Base-by-base conservation (phyloP, 2,797 vertebrate genomes). In the Falco concolor region DNA sequence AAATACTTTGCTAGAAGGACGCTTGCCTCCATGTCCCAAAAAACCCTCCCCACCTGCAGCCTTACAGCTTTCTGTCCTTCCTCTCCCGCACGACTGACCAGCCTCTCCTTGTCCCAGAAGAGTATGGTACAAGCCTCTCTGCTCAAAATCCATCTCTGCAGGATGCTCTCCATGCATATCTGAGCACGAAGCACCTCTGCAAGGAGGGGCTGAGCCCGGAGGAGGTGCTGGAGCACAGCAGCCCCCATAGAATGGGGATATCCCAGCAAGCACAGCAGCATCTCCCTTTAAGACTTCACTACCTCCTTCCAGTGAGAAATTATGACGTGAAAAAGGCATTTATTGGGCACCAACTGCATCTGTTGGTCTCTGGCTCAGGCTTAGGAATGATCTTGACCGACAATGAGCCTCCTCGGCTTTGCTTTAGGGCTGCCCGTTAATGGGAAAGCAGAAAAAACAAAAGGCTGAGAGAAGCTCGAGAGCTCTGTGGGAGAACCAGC, bases 401-500 rank as follows among this genome's bases (percentile, higher is more conserved):
- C 91, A 90, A 81, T 23, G 84, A 96, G 54, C 76, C 89, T 94
- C 90, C 91, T 65, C 27, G 14, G 83, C 79, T 93, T 80, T 56
- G 81, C 70, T 95, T 89, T 81, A 57, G 68, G 95, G 87, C 68
- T 92, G 93, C 45, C 69, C 42, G 9, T 84, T 95, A 94, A 54
- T 87, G 93, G 72, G 59, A 88, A 95, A 67, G 85, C 14, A 32
- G 45, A 24, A 12, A 22, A n/a, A 44, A 28, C 32, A 40, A 30
- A 15, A 34, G 15, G 64, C 52, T 50, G 72, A 61, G 74, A 75
- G 76, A 60, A 44, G 63, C 57, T 60, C 4, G 11, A 81, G 77
- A 57, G 82, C 79, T 95, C 75, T 85, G 56, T 40, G 75, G 89
- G 81, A 94, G 91, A 81, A 93, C 79, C 86, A 90, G 87, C 65